phyloP scores from a whole-genome alignment of 2,797 vertebrate species.

The Sebastolobus alascanus region DNA sequence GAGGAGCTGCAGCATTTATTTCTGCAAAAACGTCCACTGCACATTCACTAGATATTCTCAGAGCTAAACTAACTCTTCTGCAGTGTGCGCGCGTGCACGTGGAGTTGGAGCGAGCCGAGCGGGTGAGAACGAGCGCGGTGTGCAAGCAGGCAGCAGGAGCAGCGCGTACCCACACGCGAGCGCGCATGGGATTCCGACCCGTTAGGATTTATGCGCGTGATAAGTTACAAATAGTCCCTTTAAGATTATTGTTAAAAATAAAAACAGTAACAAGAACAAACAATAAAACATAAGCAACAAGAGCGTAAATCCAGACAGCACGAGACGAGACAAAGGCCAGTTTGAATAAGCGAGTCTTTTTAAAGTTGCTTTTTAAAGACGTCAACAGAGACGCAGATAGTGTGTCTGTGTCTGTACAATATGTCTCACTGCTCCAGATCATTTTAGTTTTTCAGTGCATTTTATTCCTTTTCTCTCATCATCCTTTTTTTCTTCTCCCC shows the following conservation, averaged over 20 bases:
- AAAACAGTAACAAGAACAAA: not conserved
- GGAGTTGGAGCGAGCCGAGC: too few relatives aligned
- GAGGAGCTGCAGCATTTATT: too few relatives aligned
- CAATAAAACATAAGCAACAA: not conserved
- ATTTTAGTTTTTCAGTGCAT: not conserved
- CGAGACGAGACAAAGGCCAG: not conserved
- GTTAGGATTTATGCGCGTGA: too few relatives aligned
- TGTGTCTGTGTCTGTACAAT: not conserved
- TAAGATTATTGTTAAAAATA: not conserved
- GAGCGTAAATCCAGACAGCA: not conserved
- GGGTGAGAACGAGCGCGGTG: too few relatives aligned
- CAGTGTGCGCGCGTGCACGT: too few relatives aligned
- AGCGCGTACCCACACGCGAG: too few relatives aligned
- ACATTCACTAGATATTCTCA: too few relatives aligned
- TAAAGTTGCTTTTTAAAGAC: not conserved
- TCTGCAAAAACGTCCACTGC: too few relatives aligned
- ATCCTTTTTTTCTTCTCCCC: not conserved
- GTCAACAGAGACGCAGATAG: not conserved
- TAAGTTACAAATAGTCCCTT: too few relatives aligned
- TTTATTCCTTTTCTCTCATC: not conserved
- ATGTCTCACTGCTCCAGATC: not conserved
- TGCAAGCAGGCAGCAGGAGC: too few relatives aligned
- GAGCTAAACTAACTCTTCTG: too few relatives aligned
- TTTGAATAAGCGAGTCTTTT: not conserved
- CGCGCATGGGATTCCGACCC: too few relatives aligned